These are phyloP conservation scores for Tachyglossus aculeatus DNA, from an alignment of 2,797 vertebrate species.

Conservation along the genomic window DNA sequence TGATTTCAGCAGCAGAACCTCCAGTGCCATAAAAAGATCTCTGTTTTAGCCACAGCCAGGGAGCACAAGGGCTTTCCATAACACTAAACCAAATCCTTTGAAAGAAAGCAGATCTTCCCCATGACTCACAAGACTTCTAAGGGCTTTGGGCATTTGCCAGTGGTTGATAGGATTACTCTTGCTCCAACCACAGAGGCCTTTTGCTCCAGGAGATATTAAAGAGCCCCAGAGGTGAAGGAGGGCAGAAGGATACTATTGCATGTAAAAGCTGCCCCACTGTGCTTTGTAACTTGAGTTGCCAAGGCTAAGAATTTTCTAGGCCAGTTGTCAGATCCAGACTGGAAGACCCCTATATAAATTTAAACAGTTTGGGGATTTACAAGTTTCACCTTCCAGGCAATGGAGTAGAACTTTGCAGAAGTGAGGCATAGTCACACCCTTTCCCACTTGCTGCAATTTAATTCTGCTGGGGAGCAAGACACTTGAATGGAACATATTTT, in stretches of 20 bases:
- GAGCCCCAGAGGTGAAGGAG: neutral
- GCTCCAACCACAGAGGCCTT: neutral
- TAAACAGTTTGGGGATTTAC: neutral
- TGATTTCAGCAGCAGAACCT: neutral
- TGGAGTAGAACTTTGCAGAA: too few species aligned
- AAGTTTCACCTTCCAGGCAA: too few species aligned
- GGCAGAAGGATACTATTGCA: neutral
- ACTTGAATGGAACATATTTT: too few species aligned
- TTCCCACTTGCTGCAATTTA: too few species aligned
- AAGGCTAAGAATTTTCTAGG: neutral
- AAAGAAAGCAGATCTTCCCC: neutral
- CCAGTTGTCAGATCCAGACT: slow-evolving; percentile 1
- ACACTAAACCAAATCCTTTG: neutral
- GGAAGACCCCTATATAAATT: neutral
- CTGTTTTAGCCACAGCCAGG: neutral
- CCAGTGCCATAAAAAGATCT: neutral
- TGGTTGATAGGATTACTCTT: neutral
- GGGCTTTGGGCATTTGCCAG: neutral
- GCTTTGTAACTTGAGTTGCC: neutral
- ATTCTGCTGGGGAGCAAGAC: too few species aligned
- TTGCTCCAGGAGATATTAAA: neutral
- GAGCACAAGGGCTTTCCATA: neutral
- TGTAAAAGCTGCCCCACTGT: neutral
- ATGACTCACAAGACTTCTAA: neutral
- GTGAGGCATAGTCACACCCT: too few species aligned